These are phyloP conservation scores for Blastomussa wellsi DNA, from an alignment of 92 coral and sea anemone species.

Conservation along the genomic window DNA sequence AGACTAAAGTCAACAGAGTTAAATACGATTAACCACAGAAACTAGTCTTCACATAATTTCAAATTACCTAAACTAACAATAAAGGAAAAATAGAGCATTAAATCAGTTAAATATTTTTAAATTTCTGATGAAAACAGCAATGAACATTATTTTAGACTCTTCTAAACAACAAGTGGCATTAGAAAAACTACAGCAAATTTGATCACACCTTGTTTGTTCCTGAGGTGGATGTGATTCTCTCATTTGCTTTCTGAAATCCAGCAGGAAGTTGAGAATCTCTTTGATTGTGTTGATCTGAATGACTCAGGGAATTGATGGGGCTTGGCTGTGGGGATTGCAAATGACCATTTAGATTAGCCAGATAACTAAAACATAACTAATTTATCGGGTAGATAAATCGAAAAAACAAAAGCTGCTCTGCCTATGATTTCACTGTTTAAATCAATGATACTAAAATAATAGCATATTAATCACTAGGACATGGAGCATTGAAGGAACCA, in stretches of 20 bases:
- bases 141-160: neutral
- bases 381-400: neutral
- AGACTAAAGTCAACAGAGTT: conserved; percentile 45
- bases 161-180: too few relatives aligned
- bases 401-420: too few relatives aligned
- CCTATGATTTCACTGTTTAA: too few relatives aligned
- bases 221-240: conserved; percentile 70
- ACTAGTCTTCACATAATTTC: neutral
- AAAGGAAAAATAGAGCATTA: neutral
- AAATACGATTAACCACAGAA: too few relatives aligned
- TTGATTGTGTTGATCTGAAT: conserved; percentile 60
- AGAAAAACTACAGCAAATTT: neutral
- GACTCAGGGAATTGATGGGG: conserved; percentile 71
- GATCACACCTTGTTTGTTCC: conserved; percentile 80
- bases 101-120: neutral
- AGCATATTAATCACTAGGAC: too few relatives aligned
- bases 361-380: neutral
- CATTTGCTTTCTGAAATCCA: conserved; percentile 66
- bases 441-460: too few relatives aligned
- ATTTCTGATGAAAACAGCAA: neutral
- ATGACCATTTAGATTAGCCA: neutral
- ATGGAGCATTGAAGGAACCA: too few relatives aligned
- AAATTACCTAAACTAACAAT: neutral
- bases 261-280: conserved; percentile 67
- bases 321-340: conserved; percentile 55